A percentile compares a stretch with the other conserved stretches of the same genome.
These are phyloP conservation scores for Misgurnus anguillicaudatus DNA, from an alignment of 2,113 vertebrate genomes.

Conservation along the genomic window DNA sequence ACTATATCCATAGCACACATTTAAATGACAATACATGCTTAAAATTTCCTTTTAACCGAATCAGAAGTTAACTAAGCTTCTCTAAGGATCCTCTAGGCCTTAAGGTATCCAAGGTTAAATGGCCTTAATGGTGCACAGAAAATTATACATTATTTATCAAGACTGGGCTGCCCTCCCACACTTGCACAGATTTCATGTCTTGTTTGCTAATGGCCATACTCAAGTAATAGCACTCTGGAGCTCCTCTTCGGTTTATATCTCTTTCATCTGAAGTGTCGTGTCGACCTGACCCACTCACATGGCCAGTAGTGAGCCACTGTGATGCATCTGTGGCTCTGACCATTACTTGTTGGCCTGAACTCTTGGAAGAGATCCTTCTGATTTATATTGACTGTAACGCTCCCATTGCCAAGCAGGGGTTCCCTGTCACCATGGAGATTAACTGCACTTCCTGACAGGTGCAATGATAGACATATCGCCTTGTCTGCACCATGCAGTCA, in stretches of 20 bases:
- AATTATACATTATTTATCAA: background rate
- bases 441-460: constrained; percentile 71
- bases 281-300: background rate
- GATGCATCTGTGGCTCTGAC: constrained; percentile 19
- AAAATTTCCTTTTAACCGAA: no score
- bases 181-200: background rate
- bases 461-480: constrained; percentile 66
- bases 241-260: background rate
- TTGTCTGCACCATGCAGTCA: constrained; percentile 62
- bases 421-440: constrained; percentile 70
- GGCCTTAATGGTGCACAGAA: background rate
- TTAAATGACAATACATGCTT: no score
- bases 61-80: background rate
- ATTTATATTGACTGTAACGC: constrained; percentile 59
- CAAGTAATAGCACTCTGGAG: background rate
- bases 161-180: background rate
- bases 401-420: constrained; percentile 53
- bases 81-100: background rate
- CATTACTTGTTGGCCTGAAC: constrained; percentile 35
- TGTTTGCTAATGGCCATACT: background rate
- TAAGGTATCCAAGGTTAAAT: background rate
- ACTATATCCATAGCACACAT: no score
- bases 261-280: background rate
- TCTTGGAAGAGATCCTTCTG: constrained; percentile 42
- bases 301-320: constrained; percentile 17